Evolutionary conservation across 2,797 vertebrate genomes (phyloP).

Genomic region (Alauda arvensis): DNA sequence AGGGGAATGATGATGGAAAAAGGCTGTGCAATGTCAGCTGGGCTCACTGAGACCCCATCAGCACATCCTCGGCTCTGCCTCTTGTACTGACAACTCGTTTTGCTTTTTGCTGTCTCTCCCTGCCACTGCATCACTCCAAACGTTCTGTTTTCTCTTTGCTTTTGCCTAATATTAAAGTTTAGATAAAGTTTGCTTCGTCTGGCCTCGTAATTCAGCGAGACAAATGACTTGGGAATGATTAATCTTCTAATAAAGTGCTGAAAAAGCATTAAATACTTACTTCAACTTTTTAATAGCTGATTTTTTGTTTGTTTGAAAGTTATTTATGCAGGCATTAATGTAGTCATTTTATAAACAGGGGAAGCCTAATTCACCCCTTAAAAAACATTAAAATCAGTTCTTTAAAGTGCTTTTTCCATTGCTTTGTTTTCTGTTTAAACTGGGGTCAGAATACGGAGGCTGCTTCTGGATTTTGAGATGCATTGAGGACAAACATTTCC

Average conservation of each 20-base stretch:
- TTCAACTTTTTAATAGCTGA: not conserved
- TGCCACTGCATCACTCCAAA: not conserved
- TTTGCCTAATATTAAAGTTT: not conserved
- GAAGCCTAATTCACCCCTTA: not conserved
- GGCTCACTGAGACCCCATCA: not conserved
- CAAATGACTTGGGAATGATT: not conserved
- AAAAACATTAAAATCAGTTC: not conserved
- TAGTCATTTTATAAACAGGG: not conserved
- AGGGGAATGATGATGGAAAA: not conserved
- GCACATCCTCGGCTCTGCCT: not conserved
- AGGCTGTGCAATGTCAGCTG: not conserved
- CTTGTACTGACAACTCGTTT: not conserved
- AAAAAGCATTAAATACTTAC: not conserved
- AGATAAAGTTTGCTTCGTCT: not conserved
- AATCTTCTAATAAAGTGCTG: not conserved
- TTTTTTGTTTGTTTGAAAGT: not conserved
- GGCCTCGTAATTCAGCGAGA: not conserved
- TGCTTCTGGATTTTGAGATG: not conserved
- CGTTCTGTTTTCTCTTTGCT: not conserved
- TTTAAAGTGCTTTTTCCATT: not conserved
- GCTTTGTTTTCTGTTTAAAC: not conserved
- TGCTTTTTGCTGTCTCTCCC: not conserved
- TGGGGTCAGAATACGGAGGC: fast-evolving
- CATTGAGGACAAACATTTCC: not conserved
- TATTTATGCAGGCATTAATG: not conserved